These are phyloP conservation scores for Cisticola juncidis DNA, from an alignment of 2,113 vertebrate species.

Conservation along the genomic window DNA sequence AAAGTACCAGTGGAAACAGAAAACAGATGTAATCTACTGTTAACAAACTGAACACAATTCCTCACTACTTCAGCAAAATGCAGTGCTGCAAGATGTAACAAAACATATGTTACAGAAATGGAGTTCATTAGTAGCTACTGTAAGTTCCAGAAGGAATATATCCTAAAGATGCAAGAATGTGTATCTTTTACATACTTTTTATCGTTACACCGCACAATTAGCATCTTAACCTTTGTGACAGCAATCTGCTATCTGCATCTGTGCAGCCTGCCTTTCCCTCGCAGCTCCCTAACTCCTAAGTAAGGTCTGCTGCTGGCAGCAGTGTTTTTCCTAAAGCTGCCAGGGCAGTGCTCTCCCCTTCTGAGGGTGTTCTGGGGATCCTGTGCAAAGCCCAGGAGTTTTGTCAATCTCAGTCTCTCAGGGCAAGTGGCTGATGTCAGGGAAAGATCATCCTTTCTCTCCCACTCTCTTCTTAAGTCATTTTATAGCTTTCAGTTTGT, in stretches of 20 bases:
- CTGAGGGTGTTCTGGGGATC: neutral
- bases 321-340: neutral
- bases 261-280: neutral
- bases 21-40: neutral
- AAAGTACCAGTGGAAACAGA: neutral
- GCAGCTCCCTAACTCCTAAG: neutral
- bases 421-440: neutral
- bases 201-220: neutral
- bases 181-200: neutral
- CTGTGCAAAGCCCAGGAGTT: neutral
- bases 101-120: neutral
- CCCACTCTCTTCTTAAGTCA: neutral
- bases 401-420: neutral
- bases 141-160: neutral
- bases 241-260: neutral
- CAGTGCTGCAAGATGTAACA: neutral
- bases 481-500: neutral
- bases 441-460: neutral
- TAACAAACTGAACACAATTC: neutral
- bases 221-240: neutral
- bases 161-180: neutral
- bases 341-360: neutral
- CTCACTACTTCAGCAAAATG: neutral
- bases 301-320: neutral
- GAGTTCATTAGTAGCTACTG: neutral